phyloP scores from a whole-genome alignment of 2,797 vertebrate genomes.

The Crax fasciolata region DNA sequence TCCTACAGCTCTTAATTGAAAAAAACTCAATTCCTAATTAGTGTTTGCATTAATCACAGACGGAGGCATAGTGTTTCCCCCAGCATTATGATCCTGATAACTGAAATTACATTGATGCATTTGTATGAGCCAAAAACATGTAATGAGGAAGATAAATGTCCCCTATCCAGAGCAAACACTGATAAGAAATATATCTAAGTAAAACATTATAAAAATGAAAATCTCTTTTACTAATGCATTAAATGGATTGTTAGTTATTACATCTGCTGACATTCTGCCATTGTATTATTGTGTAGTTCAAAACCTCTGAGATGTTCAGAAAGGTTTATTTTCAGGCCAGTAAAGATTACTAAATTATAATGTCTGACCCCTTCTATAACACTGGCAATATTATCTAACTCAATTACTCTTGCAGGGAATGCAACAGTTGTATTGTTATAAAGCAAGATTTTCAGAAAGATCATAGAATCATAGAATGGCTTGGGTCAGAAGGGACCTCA shows the following conservation, averaged over 20 bases:
- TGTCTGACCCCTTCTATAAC: not conserved
- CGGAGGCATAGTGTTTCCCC: slow-evolving; percentile 18
- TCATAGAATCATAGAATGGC: too few relatives aligned
- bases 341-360: not conserved
- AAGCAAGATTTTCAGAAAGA: not conserved
- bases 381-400: not conserved
- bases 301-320: not conserved
- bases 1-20: not conserved
- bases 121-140: slow-evolving; percentile 7
- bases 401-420: not conserved
- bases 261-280: not conserved
- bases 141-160: not conserved
- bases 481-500: too few relatives aligned
- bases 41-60: slow-evolving; percentile 53
- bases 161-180: not conserved
- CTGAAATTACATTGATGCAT: slow-evolving; percentile 29
- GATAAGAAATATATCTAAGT: not conserved
- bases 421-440: not conserved
- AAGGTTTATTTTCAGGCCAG: not conserved
- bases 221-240: not conserved
- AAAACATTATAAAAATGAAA: not conserved
- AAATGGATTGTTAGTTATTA: not conserved
- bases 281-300: not conserved
- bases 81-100: not conserved
- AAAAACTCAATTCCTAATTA: slow-evolving; percentile 28